phyloP scores from a whole-genome alignment of 2,113 vertebrate species.

The Odocoileus hemionus region DNA sequence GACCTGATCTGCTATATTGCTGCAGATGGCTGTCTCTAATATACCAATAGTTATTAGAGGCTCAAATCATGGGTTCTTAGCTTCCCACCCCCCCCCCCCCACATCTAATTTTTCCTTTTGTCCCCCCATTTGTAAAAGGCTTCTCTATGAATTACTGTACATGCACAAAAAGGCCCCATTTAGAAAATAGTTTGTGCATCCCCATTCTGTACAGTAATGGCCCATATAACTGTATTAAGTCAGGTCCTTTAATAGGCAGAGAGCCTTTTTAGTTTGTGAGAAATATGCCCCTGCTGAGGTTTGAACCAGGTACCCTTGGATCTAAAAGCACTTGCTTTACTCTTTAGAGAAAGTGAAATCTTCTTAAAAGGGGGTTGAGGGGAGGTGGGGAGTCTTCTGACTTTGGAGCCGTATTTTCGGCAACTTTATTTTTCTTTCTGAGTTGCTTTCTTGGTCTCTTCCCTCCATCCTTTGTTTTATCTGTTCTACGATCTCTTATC shows the following conservation, averaged over 20 bases:
- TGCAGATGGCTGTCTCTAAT: slow-evolving; percentile 56
- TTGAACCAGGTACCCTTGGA: slow-evolving; percentile 73
- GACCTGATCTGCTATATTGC: slow-evolving; percentile 35
- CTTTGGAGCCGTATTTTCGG: slow-evolving; percentile 32
- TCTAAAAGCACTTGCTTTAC: slow-evolving; percentile 65
- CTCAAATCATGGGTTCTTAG: slow-evolving; percentile 60
- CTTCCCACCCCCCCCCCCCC: background rate
- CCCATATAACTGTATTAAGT: slow-evolving; percentile 73
- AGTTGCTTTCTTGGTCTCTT: slow-evolving; percentile 36
- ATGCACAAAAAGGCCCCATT: slow-evolving; percentile 69
- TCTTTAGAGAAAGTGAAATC: slow-evolving; percentile 58
- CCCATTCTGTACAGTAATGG: slow-evolving; percentile 64
- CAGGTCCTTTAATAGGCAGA: slow-evolving; percentile 66
- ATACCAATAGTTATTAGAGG: slow-evolving; percentile 62
- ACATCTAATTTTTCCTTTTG: background rate
- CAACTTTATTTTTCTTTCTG: slow-evolving; percentile 51
- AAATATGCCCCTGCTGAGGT: slow-evolving; percentile 67
- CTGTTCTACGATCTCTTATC: background rate
- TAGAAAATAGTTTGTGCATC: slow-evolving; percentile 69
- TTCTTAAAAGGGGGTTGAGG: slow-evolving; percentile 29
- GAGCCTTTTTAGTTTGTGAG: slow-evolving; percentile 65
- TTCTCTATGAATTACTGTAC: slow-evolving; percentile 71
- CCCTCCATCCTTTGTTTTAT: background rate
- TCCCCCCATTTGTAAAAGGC: slow-evolving; percentile 67
- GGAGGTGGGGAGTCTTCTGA: background rate